A percentile compares a stretch with the other conserved stretches of the same genome.
These are phyloP conservation scores for Microplitis manilae DNA, from an alignment of 2,888 invertebrate genomes.

Conservation along the genomic window DNA sequence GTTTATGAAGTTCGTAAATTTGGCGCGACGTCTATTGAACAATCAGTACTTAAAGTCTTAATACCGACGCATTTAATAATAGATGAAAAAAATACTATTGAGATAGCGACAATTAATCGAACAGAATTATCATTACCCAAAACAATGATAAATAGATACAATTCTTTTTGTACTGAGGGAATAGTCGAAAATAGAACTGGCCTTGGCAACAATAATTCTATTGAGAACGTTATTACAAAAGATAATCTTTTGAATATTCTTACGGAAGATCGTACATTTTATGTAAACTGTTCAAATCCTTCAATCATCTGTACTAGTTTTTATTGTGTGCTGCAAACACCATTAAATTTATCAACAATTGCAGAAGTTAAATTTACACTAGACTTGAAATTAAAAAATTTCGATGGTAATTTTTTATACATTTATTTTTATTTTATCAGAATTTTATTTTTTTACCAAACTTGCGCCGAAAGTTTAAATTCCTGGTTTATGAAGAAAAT, in stretches of 20 bases:
- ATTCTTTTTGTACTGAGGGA: conserved; percentile 18
- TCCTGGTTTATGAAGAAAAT: conserved; percentile 8
- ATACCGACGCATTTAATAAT: conserved; percentile 62
- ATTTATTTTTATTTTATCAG: too few relatives aligned
- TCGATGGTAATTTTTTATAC: conserved; percentile 58
- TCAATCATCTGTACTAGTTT: conserved; percentile 63
- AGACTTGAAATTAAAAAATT: conserved; percentile 61
- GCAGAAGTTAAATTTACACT: conserved; percentile 66
- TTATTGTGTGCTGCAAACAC: conserved; percentile 66
- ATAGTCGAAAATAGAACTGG: conserved; percentile 40
- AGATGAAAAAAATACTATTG: conserved; percentile 40
- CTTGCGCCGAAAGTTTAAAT: neutral
- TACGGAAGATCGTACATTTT: conserved; percentile 58
- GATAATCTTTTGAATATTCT: neutral
- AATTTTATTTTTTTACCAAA: too few relatives aligned
- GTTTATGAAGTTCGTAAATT: conserved; percentile 65
- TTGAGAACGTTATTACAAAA: neutral
- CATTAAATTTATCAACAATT: conserved; percentile 60
- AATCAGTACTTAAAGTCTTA: conserved; percentile 61
- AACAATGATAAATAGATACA: neutral
- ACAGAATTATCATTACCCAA: conserved; percentile 30
- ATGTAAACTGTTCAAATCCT: conserved; percentile 66
- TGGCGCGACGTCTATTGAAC: conserved; percentile 69
- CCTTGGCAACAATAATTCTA: neutral
- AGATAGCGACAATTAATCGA: conserved; percentile 53